Evolutionary conservation across 2,888 invertebrate species (phyloP).

Genomic region (Apomyelois bistriatella): DNA sequence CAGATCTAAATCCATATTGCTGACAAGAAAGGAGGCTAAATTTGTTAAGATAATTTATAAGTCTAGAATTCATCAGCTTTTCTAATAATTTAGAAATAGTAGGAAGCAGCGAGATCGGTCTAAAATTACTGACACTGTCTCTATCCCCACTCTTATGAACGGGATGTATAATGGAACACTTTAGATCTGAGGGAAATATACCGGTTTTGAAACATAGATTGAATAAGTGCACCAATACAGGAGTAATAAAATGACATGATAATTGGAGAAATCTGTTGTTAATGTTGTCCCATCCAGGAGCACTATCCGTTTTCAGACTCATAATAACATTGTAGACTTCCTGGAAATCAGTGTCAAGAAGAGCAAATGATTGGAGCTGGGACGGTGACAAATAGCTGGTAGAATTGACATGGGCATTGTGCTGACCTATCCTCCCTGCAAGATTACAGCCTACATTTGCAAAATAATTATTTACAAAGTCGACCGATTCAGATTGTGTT

Average conservation of each 20-base stretch:
- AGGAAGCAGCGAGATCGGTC: background rate
- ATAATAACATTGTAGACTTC: background rate
- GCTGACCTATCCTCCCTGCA: background rate
- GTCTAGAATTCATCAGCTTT: background rate
- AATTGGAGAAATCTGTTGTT: background rate
- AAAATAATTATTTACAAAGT: background rate
- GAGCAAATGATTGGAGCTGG: background rate
- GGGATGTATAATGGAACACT: background rate
- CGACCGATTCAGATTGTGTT: background rate
- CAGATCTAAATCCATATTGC: background rate
- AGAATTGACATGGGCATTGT: background rate
- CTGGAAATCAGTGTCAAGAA: background rate
- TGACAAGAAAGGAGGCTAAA: background rate
- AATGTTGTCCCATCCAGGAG: constrained; percentile 3
- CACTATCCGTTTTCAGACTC: background rate
- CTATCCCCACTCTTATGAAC: constrained; percentile 5
- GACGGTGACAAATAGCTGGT: background rate
- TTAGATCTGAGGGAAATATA: background rate
- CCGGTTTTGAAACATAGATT: background rate
- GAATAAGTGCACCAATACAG: background rate
- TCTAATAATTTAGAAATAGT: background rate
- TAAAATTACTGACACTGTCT: constrained; percentile 15
- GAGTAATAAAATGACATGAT: background rate
- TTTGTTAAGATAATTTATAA: background rate
- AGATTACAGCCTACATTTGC: background rate